Evolutionary conservation across 2,888 invertebrate genomes (phyloP).

Genomic region (Neuroscelio doddi): DNA sequence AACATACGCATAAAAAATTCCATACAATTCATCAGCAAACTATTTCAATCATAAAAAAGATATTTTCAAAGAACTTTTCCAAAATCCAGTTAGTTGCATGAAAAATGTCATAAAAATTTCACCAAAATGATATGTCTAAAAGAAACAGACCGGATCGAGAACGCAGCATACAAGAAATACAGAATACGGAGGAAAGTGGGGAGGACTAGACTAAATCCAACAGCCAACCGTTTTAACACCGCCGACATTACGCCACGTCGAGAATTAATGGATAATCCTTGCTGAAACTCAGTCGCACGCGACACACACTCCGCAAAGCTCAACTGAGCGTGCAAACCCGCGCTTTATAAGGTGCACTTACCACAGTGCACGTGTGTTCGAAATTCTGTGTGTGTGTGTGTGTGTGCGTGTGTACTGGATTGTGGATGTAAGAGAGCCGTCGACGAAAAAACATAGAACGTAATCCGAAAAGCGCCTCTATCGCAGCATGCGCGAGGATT

Average conservation of each 20-base stretch:
- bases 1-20: too few species aligned
- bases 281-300: conserved; percentile 48
- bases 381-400: too few species aligned
- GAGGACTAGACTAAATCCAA: conserved; percentile 45
- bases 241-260: conserved; percentile 46
- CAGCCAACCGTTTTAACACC: conserved; percentile 48
- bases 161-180: too few species aligned
- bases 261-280: conserved; percentile 50
- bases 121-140: too few species aligned
- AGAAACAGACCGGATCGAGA: too few species aligned
- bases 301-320: conserved; percentile 49
- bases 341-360: conserved; percentile 45
- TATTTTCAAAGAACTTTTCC: too few species aligned
- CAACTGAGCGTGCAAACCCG: conserved; percentile 53
- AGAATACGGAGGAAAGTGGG: conserved; percentile 29
- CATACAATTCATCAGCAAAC: too few species aligned
- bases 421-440: conserved; percentile 18
- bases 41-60: too few species aligned
- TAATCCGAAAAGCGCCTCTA: conserved; percentile 38
- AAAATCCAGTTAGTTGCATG: too few species aligned
- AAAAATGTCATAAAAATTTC: too few species aligned
- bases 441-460: conserved; percentile 25
- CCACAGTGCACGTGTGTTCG: conserved; percentile 27
- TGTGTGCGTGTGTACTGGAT: conserved; percentile 14
- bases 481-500: conserved; percentile 20